Base-by-base conservation (phyloP, 2,797 vertebrate species). In the Sebastes steindachneri region DNA sequence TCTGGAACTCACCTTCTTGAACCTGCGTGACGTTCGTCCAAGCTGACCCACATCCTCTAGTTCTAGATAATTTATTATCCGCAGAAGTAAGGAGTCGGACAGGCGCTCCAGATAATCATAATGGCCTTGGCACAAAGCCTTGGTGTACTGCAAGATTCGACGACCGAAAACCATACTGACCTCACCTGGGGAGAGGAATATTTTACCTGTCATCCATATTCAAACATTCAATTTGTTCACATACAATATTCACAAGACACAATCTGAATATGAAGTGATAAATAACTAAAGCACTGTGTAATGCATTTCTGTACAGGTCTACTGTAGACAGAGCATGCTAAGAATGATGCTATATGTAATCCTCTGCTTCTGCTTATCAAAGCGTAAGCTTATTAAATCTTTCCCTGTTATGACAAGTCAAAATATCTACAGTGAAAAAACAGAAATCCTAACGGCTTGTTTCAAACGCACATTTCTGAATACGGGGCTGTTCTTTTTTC, bases 91-190 rank as follows among this genome's bases (percentile, higher is more conserved):
- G 3, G 69, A 33, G 76, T 97, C 96, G 3, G 97, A 87, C 80
- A 99, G 95, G 63, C 53, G 74, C 45, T 96, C 94, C 70, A 99
- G 95, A 93, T 96, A 98, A 94, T 97, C 95, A 74, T 88, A 96
- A 72, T 93, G 93, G 70, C 97, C 97, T 87, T 57, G 29, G 77
- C 97, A 98, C 88, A 98, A 84, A 87, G 62, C 93, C 86, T 92
- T 94, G 86, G 95, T 53, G 79, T 97, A 94, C 70, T 96, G 77
- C 87, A 97, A 88, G 88, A 94, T 89, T 26, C 72, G 88, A 74
- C 14, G 66, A 68, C 96, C 96, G 66, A 97, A 97, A 59, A 96
- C 83, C 79, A 92, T 29, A 28, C 89, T 84, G 88, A 97, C 84
- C 70, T 96, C 95, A 92, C 94, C 95, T 96, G 93, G 4, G 78